A percentile compares a stretch with the other conserved stretches of the same genome.
Conservation (phyloP, 2,113 vertebrate species). For the Ariopsis seemanni region DNA sequence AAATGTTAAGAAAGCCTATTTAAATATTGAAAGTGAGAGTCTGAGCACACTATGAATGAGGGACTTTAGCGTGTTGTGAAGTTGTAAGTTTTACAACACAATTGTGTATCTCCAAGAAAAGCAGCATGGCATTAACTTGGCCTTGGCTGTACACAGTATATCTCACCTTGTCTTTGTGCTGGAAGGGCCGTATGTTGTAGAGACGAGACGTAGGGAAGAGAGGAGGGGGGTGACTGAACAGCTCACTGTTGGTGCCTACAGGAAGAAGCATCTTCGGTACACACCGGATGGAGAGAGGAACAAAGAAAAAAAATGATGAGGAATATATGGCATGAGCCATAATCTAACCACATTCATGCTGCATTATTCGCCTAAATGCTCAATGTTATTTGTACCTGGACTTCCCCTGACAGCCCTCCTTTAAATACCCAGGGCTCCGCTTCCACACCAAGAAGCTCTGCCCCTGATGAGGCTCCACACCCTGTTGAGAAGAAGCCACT, state of each 20-base stretch:
- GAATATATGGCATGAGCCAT: not conserved
- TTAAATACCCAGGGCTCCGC: constrained; percentile 79
- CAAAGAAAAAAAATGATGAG: not conserved
- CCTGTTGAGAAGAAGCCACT: constrained; percentile 61
- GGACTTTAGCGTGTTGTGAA: too few species aligned
- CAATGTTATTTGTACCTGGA: constrained; percentile 73
- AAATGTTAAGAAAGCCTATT: not conserved
- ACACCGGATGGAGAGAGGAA: constrained; percentile 24
- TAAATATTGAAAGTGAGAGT: not conserved
- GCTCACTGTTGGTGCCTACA: constrained; percentile 76
- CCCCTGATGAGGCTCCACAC: constrained; percentile 77
- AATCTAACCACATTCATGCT: not conserved
- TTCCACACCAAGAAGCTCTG: constrained; percentile 65
- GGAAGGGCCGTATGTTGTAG: constrained; percentile 79
- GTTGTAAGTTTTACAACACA: not conserved
- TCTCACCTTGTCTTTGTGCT: constrained; percentile 79
- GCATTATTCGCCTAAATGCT: not conserved
- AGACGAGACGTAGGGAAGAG: constrained; percentile 79
- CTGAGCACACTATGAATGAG: not conserved
- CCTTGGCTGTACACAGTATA: not conserved
- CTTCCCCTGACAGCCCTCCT: constrained; percentile 82
- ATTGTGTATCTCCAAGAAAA: not conserved
- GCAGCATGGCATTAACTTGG: too few species aligned
- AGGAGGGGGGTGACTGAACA: constrained; percentile 83
- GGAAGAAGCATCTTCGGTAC: constrained; percentile 79